Evolutionary conservation across 2,797 vertebrate species (phyloP).

Genomic region (Acipenser transmontanus): DNA sequence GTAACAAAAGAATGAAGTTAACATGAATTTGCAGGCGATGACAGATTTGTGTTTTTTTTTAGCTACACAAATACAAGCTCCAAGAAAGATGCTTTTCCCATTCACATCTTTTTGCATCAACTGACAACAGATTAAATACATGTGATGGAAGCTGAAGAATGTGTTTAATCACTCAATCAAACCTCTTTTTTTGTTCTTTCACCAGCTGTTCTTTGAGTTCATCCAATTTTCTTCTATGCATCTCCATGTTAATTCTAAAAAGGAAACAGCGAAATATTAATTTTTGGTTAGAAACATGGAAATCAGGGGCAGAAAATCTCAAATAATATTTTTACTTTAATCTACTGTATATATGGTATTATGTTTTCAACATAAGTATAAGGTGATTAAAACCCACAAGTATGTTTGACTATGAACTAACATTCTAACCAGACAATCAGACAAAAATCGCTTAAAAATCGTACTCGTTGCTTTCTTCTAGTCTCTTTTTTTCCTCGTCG

Average conservation of each 20-base stretch:
- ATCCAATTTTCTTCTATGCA: slow-evolving; percentile 27
- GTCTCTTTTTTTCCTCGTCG: slow-evolving; percentile 27
- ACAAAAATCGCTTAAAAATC: slow-evolving; percentile 1
- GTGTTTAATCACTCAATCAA: neutral
- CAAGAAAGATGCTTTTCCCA: neutral
- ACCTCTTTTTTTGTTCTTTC: slow-evolving; percentile 42
- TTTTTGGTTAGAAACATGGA: neutral
- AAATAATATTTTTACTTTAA: neutral
- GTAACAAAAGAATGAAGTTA: neutral
- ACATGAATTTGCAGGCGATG: too few species aligned
- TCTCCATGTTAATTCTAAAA: slow-evolving; percentile 30
- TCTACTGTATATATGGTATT: neutral
- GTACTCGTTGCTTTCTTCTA: slow-evolving; percentile 33
- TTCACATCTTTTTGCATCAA: neutral
- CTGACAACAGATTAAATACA: slow-evolving; percentile 8
- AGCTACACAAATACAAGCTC: neutral
- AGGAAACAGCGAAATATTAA: slow-evolving; percentile 8
- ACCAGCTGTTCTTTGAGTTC: slow-evolving; percentile 25
- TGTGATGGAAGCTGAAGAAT: neutral
- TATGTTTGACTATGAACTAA: too few species aligned
- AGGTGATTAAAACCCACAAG: neutral
- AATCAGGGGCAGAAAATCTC: neutral
- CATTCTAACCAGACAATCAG: too few species aligned
- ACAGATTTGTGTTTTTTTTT: too few species aligned
- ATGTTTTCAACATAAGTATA: neutral